Evolutionary conservation across 2,888 invertebrate genomes (phyloP).

Genomic region (Drosophila engyochracea): DNA sequence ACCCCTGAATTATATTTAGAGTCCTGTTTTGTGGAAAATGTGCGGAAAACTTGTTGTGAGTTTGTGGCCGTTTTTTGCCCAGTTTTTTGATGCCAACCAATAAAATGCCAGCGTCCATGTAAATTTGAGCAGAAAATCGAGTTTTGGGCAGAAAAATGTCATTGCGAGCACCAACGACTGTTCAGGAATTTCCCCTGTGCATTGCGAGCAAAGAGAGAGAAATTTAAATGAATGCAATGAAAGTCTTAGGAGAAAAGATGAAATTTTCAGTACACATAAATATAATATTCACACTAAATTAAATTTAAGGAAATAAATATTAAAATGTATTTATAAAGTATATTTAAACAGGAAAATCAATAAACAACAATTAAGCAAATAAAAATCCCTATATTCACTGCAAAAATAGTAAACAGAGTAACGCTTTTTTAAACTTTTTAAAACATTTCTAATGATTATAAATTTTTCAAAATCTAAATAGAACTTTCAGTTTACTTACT

Average conservation of each 20-base stretch:
- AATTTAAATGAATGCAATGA: slow-evolving; percentile 47
- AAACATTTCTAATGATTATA: neutral
- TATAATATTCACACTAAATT: neutral
- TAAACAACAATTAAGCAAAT: neutral
- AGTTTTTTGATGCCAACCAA: slow-evolving; percentile 71
- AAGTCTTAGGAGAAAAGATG: neutral
- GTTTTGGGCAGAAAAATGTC: slow-evolving; percentile 80
- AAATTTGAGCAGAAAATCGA: slow-evolving; percentile 75
- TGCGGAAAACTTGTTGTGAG: slow-evolving; percentile 56
- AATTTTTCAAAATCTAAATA: neutral
- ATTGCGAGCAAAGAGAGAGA: slow-evolving; percentile 4
- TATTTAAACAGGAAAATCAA: neutral
- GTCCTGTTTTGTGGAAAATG: slow-evolving; percentile 57
- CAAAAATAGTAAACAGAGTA: neutral
- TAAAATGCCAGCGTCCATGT: slow-evolving; percentile 78
- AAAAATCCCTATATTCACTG: neutral
- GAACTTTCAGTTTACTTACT: neutral
- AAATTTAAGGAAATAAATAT: neutral
- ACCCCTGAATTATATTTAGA: slow-evolving; percentile 55
- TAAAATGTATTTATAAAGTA: neutral
- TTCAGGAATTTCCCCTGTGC: slow-evolving; percentile 73
- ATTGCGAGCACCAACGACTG: slow-evolving; percentile 61
- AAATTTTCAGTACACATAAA: neutral
- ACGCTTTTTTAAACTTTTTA: neutral
- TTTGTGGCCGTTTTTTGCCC: slow-evolving; percentile 47